Percentiles rank a stretch among this genome's conserved stretches.
Conservation (phyloP, 2,888 invertebrate genomes). For the Formica aserva region DNA sequence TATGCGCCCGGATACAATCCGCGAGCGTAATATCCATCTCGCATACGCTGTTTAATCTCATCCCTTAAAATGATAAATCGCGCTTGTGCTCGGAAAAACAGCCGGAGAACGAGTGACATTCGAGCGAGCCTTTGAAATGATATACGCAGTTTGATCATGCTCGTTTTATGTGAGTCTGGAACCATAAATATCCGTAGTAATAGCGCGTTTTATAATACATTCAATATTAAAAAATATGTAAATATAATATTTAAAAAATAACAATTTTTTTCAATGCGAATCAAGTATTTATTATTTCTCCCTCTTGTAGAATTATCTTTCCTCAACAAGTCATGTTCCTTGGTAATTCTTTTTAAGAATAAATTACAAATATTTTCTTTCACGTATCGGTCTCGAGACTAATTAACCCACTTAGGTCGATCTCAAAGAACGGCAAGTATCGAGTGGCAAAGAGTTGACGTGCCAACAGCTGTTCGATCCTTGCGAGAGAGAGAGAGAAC, state of each 20-base stretch:
- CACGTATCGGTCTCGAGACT: background rate
- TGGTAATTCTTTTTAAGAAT: background rate
- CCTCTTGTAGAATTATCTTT: background rate
- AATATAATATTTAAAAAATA: background rate
- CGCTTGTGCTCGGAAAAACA: constrained; percentile 23
- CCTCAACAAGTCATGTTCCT: background rate
- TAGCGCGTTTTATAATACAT: background rate
- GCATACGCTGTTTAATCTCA: constrained; percentile 24
- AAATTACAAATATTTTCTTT: background rate
- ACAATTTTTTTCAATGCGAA: background rate
- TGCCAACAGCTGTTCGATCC: constrained; percentile 14
- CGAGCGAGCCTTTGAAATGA: constrained; percentile 1
- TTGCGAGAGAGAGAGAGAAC: constrained; percentile 9
- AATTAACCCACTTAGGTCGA: constrained; percentile 16
- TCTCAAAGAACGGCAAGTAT: constrained; percentile 18
- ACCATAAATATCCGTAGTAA: background rate
- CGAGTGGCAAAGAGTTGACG: constrained; percentile 17
- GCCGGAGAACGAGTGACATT: constrained; percentile 29
- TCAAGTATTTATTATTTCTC: background rate
- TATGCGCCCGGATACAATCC: constrained; percentile 53
- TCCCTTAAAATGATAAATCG: constrained; percentile 47
- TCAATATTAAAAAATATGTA: background rate
- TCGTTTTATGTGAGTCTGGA: constrained; percentile 6
- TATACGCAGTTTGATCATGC: constrained; percentile 18
- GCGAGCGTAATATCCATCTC: constrained; percentile 40